Base-by-base conservation (phyloP, 1,140 invertebrate genomes). In the Pygmarrhopalites habei region DNA sequence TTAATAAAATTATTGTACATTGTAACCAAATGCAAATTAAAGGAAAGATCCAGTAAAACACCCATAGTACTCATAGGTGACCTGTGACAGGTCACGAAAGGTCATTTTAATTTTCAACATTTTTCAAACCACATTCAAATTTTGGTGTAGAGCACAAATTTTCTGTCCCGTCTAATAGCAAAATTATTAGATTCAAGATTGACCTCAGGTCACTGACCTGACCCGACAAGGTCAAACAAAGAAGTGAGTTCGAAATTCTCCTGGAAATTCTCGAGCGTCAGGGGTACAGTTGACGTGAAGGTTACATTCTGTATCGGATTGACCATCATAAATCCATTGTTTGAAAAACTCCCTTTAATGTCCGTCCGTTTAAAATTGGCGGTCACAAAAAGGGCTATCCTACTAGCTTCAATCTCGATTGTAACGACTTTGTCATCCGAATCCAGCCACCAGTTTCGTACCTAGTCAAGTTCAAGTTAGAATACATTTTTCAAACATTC, bases 301-400 rank as follows among this genome's bases (percentile, higher is more conserved):
- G 12, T 12, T 12, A 79, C 59, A 1, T 55, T 68, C 41, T 61
- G 64, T 1, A 10, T 67, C 14, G 68, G 35, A 2, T 64, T 57
- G 17, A 73, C 49, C 71, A 79, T 72, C 2, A 78, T 68, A 67
- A 86, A 86, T 3, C 85, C 85, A 76, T 86, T 86, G 67, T 83
- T 79, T 2, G 81, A 83, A 73, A 86, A 86, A 56, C 72, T 73
- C 2, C 83, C 84, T 43, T 58, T 55, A 17, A 76, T 66, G 25
- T 68, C 43, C 2, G 58, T 49, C 23, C 28, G 39, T 28, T 4
- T 28, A 14, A 70, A 14, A 41, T 66, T 58, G 4, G 87, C 61
- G 82, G 82, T 86, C 0, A 86, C 81, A 72, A 86, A 87, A n/a
- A 81, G 75, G 32, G 82, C 81, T 56, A 83, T 75, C 15, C 73